Base-by-base conservation (phyloP, 2,888 invertebrate genomes). In the Cryptus viduatorius region DNA sequence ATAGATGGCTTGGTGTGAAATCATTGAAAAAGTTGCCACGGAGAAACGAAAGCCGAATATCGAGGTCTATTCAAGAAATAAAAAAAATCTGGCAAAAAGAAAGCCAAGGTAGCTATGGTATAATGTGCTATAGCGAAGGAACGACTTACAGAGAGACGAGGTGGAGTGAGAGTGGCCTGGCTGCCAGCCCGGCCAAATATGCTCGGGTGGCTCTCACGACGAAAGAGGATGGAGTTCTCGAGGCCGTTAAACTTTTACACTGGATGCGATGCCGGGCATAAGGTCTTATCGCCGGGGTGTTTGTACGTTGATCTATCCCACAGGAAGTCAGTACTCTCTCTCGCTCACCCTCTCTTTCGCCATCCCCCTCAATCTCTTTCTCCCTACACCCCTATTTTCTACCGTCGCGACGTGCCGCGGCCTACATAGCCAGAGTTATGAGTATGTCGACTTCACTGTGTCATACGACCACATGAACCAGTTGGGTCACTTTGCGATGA, bases 241-340 rank as follows among this genome's bases (percentile, higher is more conserved):
- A 89, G 88, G 89, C 87, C 88, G 85, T 87, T 88, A 86, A 87
- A 88, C 86, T 90, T 90, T 90, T 86, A 88, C 83, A 86, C 82
- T 81, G 69, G 88, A 90, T 90, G 89, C 89, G 87, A 89, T 87
- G 88, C 87, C 87, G 80, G 61, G 82, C 61, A 53, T 73, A 78
- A 67, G 71, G 85, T 88, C 90, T 91, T 92, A 92, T 92, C 92
- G 89, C 88, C 87, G 73, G 87, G 86, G 88, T 90, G 88, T 89
- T 89, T 90, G 91, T 88, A 87, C 87, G 88, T 89, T 90, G 90
- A 92, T 92, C 91, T 90, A 92, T 91, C 90, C 90, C 86, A 84
- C 87, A 88, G 90, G 90, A 91, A 90, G 90, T 91, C 88, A 84
- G 89, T 88, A 86, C 86, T 87, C 89, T 86, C 82, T 71, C 37